phyloP scores from a whole-genome alignment of 1,140 invertebrate species.

The Ruditapes philippinarum region DNA sequence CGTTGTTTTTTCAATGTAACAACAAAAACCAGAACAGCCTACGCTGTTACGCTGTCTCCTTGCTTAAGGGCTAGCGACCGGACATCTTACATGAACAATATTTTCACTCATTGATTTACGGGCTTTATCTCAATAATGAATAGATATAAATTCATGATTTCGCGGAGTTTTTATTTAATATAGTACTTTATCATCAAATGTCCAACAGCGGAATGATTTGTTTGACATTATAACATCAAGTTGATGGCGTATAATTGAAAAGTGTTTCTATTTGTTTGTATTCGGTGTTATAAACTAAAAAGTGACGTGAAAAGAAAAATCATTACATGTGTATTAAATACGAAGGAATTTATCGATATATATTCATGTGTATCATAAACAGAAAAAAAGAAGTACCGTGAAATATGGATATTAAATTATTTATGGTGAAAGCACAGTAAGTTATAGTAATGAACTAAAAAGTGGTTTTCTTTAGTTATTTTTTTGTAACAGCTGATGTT shows the following conservation, averaged over 20 bases:
- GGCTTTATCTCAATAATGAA: slow-evolving; percentile 33
- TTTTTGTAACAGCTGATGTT: neutral
- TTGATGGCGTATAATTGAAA: slow-evolving; percentile 18
- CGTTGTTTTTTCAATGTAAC: neutral
- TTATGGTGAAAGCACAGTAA: neutral
- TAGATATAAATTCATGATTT: slow-evolving; percentile 35
- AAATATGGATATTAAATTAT: slow-evolving; percentile 19
- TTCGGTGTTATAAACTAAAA: neutral
- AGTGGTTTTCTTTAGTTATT: neutral
- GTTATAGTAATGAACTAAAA: neutral
- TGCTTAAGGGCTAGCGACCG: neutral
- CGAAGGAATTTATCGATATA: neutral
- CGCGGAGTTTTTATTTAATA: neutral
- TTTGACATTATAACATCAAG: neutral
- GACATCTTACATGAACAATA: slow-evolving; percentile 13
- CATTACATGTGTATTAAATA: neutral
- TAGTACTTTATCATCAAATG: neutral
- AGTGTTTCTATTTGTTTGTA: slow-evolving; percentile 2
- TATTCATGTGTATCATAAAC: neutral
- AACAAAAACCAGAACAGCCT: too few species aligned
- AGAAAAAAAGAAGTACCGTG: too few species aligned
- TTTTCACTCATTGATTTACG: neutral
- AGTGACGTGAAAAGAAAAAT: neutral
- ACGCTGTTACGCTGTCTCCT: neutral
- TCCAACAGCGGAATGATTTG: neutral